These are phyloP conservation scores for Condylura cristata DNA, from an alignment of 2,113 vertebrate species.

Conservation along the genomic window DNA sequence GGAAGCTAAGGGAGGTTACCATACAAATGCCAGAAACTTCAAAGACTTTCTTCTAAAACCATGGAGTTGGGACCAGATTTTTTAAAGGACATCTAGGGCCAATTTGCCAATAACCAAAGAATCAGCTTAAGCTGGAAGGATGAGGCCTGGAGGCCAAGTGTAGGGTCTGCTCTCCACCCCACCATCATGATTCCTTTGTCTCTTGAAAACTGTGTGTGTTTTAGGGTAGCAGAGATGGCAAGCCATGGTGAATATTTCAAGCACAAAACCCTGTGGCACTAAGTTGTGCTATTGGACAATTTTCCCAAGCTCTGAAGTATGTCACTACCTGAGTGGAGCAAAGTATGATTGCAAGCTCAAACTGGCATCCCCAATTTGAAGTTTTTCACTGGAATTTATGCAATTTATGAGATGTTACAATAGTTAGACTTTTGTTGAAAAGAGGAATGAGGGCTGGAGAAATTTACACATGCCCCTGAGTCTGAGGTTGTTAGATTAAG, in stretches of 20 bases:
- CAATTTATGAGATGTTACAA: background rate
- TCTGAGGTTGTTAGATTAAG: background rate
- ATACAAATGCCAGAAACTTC: slow-evolving; percentile 73
- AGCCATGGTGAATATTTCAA: background rate
- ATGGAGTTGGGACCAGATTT: slow-evolving; percentile 57
- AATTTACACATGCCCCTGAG: background rate
- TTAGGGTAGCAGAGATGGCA: background rate
- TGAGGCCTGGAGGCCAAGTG: background rate
- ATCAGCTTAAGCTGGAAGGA: background rate
- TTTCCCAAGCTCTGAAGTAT: background rate
- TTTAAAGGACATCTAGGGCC: slow-evolving; percentile 9
- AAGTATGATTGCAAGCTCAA: background rate
- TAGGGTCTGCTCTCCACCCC: too few species aligned
- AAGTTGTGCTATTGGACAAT: background rate
- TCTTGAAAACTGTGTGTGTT: background rate
- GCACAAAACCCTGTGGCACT: background rate
- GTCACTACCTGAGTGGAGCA: background rate
- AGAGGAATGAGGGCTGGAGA: background rate
- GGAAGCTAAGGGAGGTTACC: slow-evolving; percentile 71
- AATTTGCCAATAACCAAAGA: background rate
- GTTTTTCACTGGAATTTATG: background rate
- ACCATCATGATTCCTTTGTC: background rate
- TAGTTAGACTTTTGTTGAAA: background rate
- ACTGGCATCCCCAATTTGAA: background rate
- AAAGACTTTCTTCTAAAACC: slow-evolving; percentile 76